Conservation (phyloP, 2,113 vertebrate genomes). For the Setophaga kirtlandii region DNA sequence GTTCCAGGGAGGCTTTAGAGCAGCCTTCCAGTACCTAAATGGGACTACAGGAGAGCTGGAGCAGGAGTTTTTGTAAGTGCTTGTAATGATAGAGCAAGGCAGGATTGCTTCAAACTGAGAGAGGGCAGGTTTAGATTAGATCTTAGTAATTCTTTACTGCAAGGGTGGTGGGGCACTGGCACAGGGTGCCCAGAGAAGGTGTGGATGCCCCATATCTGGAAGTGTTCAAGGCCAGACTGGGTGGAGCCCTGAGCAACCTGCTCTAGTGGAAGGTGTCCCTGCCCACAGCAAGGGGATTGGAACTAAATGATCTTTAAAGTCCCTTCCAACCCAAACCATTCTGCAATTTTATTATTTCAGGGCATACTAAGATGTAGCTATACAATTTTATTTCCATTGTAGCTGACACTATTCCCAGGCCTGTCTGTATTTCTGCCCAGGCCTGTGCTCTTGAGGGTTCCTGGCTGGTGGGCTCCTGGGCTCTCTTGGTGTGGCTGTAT, state of each 20-base stretch:
- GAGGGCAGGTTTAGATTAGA: not conserved
- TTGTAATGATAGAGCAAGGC: not conserved
- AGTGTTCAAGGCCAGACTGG: not conserved
- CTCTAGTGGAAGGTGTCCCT: not conserved
- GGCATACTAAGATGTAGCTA: not conserved
- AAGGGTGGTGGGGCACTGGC: too few species aligned
- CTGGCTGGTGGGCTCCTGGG: accelerated
- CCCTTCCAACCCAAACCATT: not conserved
- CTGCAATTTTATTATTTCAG: not conserved
- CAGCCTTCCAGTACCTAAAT: not conserved
- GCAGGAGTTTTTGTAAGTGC: not conserved
- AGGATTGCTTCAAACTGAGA: not conserved
- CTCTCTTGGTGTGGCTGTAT: not conserved
- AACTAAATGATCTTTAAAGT: not conserved
- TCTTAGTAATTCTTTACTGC: not conserved
- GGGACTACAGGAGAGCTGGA: not conserved
- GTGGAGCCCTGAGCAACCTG: not conserved
- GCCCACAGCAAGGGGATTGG: not conserved
- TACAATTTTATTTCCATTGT: not conserved
- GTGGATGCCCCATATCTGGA: not conserved
- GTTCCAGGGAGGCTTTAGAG: not conserved
- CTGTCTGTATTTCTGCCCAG: not conserved
- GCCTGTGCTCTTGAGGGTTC: accelerated
- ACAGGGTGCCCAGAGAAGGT: not conserved
- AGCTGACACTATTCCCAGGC: not conserved